These are phyloP conservation scores for Sigmodon hispidus DNA, from an alignment of 2,113 vertebrate genomes.

Conservation along the genomic window DNA sequence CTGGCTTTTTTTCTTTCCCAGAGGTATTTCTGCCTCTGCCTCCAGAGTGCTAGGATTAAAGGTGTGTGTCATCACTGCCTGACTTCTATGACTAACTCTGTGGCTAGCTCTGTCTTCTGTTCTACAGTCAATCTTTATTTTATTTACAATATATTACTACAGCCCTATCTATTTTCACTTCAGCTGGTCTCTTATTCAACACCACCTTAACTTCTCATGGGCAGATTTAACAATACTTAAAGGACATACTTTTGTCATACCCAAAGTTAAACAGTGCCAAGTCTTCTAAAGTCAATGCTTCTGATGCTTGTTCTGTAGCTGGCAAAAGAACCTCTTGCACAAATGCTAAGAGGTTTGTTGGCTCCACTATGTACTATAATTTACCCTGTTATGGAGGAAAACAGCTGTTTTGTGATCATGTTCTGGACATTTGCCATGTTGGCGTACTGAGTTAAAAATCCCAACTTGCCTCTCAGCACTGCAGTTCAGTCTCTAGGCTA, in stretches of 20 bases:
- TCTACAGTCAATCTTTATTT: too few species aligned
- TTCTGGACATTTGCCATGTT: conserved; percentile 85
- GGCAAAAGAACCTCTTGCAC: conserved; percentile 84
- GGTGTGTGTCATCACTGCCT: too few species aligned
- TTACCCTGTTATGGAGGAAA: conserved; percentile 86
- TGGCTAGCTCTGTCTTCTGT: too few species aligned
- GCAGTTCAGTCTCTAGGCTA: conserved; percentile 75
- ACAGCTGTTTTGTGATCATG: conserved; percentile 87
- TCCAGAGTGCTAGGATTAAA: too few species aligned
- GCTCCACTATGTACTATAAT: conserved; percentile 85
- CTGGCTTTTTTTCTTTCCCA: too few species aligned
- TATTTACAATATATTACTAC: too few species aligned
- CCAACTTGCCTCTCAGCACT: conserved; percentile 79
- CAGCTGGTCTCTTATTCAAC: conserved; percentile 38
- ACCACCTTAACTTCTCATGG: conserved; percentile 62
- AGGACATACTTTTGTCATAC: conserved; percentile 69
- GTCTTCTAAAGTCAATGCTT: conserved; percentile 79
- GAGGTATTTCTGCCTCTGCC: too few species aligned
- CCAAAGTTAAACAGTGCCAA: conserved; percentile 77
- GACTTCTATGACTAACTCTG: too few species aligned
- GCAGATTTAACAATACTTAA: conserved; percentile 68
- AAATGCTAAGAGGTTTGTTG: conserved; percentile 88
- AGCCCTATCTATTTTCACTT: not conserved
- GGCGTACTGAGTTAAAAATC: conserved; percentile 86
- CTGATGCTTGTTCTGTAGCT: conserved; percentile 82